These are phyloP conservation scores for Mungos mungo DNA, from an alignment of 2,113 vertebrate genomes.

Conservation along the genomic window DNA sequence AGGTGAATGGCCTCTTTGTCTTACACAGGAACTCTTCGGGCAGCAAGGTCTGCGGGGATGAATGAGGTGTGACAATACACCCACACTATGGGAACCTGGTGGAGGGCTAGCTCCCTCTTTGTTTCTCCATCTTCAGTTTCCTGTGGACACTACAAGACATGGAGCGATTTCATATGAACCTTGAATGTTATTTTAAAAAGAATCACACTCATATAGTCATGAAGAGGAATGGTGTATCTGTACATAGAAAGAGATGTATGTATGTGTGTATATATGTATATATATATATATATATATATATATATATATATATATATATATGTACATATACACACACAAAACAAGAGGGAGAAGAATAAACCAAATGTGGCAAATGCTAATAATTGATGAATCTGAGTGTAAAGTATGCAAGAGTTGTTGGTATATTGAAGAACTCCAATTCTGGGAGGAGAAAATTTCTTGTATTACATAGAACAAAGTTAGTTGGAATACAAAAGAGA, in stretches of 20 bases:
- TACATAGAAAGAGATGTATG: not conserved
- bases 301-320: not conserved
- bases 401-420: not conserved
- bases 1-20: not conserved
- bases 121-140: not conserved
- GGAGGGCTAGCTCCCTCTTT: no score
- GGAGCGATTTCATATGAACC: not conserved
- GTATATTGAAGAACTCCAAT: not conserved
- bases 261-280: no score
- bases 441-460: not conserved
- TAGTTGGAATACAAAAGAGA: not conserved
- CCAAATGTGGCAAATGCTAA: not conserved
- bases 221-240: not conserved
- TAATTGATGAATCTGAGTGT: not conserved
- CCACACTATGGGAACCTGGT: not conserved
- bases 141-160: not conserved
- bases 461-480: not conserved
- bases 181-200: not conserved
- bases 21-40: not conserved
- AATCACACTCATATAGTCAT: not conserved
- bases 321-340: not conserved
- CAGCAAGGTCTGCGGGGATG: rapidly evolving
- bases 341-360: not conserved
- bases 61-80: not conserved
- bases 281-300: not conserved